Evolutionary conservation across 2,888 invertebrate genomes (phyloP), one percentile per base, ranked within the genome.

Genomic region (Dicyrtomina minuta): DNA sequence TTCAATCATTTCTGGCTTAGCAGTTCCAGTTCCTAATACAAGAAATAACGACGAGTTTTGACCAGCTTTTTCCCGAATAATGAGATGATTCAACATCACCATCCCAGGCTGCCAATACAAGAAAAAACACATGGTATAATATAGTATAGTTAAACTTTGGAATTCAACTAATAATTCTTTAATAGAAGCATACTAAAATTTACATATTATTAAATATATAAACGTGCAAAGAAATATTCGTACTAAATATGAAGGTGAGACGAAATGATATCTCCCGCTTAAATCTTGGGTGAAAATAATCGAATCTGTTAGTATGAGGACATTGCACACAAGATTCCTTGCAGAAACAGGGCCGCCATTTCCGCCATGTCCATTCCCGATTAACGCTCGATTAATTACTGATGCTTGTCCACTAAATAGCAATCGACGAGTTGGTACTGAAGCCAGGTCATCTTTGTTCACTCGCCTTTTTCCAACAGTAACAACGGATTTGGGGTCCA

Each of bases 1-100:
- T 81, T 96, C 96, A 81, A 96, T 96, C 96, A 97, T 96, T 84
- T 96, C 96, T 0, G 96, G 96, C 80, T 91, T 92, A 4, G 89
- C 87, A 5, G 93, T 92, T 80, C 93, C 93, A 77, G 93, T 93
- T 62, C 72, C 74, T 75, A 92, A 93, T 79, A 97, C 95, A 67
- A 97, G 87, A 83, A 96, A 96, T 79, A 97, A 89, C 2, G 90
- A 89, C 80, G 93, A 92, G 53, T 81, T 79, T 68, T 91, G 91
- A 66, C 95, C 94, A 0, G 96, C 95, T 81, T 96, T 96, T 82
- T 96, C 96, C 20, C 96, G 87, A 8, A 96, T 94, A 68, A 97
- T 84, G 66, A 97, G 83, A 81, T 95, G 94, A 81, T 92, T 92
- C 67, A 97, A 85, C 0, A 96, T 92, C 15, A 96, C 92, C 66